phyloP scores from a whole-genome alignment of 2,888 invertebrate species.

The Stictocephala bisonia region DNA sequence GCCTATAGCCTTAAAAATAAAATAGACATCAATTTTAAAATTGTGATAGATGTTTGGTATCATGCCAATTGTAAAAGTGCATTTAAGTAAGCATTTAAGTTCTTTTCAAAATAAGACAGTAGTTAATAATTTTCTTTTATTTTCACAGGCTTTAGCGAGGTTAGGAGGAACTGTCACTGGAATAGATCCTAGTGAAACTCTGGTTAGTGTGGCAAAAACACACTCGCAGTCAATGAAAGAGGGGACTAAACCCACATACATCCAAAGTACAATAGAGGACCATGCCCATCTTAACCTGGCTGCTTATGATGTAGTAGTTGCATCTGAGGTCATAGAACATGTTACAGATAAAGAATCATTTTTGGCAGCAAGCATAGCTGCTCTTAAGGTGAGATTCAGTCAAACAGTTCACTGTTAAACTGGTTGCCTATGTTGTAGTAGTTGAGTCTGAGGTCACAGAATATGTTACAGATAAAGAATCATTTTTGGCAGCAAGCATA shows the following conservation, averaged over 20 bases:
- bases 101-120: no score
- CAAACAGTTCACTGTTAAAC: no score
- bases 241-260: constrained; percentile 65
- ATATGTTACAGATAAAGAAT: constrained; percentile 81
- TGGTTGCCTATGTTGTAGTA: no score
- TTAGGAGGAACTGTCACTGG: constrained; percentile 85
- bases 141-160: constrained; percentile 69
- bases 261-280: constrained; percentile 71
- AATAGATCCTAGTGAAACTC: constrained; percentile 79
- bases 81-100: no score
- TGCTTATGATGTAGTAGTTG: constrained; percentile 83
- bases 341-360: constrained; percentile 79
- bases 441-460: no score
- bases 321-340: constrained; percentile 93
- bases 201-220: constrained; percentile 75
- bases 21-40: no score
- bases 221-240: constrained; percentile 66
- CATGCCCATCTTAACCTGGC: constrained; percentile 66
- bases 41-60: no score
- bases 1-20: no score
- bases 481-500: no score
- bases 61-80: no score
- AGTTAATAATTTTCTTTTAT: constrained; percentile 20
- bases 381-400: constrained; percentile 74
- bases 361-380: constrained; percentile 72